These are phyloP conservation scores for Nothocercus nigrocapillus DNA, from an alignment of 2,113 vertebrate genomes.

Conservation along the genomic window DNA sequence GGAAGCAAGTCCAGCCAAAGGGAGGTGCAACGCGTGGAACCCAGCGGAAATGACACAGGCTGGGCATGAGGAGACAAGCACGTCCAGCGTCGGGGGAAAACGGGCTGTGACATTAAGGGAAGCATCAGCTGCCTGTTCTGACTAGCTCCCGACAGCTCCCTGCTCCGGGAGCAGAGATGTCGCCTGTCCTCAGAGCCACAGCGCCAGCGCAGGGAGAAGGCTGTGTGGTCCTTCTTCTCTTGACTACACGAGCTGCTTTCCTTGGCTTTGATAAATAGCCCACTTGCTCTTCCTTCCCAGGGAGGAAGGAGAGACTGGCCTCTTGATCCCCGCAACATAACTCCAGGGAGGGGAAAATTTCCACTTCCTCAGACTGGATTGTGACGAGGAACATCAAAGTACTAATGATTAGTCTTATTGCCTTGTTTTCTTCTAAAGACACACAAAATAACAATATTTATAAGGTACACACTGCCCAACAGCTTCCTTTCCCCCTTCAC, in stretches of 20 bases:
- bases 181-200: background rate
- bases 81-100: fast-evolving
- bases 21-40: background rate
- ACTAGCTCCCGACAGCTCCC: background rate
- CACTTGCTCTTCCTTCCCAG: background rate
- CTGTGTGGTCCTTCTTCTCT: background rate
- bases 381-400: background rate
- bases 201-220: fast-evolving
- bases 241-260: background rate
- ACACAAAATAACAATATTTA: background rate
- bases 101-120: background rate
- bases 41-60: constrained; percentile 45
- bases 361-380: background rate
- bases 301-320: background rate
- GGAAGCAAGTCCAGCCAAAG: background rate
- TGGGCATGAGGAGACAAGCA: background rate
- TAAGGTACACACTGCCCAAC: background rate
- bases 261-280: background rate
- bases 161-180: background rate
- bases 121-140: constrained; percentile 10
- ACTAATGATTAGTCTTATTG: background rate
- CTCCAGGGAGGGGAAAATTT: background rate
- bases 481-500: background rate
- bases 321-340: background rate
- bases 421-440: background rate